These are phyloP conservation scores for Apodemus sylvaticus DNA, from an alignment of 2,113 vertebrate genomes.

Conservation along the genomic window DNA sequence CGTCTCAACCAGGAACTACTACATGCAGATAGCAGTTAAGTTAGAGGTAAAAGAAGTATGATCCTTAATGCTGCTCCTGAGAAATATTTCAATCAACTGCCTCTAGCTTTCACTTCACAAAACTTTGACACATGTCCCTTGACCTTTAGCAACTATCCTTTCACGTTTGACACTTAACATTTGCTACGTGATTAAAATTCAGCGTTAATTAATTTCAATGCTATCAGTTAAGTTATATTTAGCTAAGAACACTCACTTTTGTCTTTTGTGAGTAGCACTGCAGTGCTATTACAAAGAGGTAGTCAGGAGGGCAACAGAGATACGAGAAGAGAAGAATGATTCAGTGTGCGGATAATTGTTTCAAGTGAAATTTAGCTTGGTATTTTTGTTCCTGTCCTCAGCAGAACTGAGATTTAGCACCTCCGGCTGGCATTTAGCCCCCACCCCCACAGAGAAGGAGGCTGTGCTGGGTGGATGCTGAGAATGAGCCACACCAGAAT, in stretches of 20 bases:
- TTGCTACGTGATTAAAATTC: slow-evolving; percentile 78
- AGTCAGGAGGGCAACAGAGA: slow-evolving; percentile 81
- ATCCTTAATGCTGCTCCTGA: neutral
- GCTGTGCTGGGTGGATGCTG: slow-evolving; percentile 76
- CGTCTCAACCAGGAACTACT: neutral
- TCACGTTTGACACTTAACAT: slow-evolving; percentile 77
- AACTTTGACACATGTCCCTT: slow-evolving; percentile 78
- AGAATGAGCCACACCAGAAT: slow-evolving; percentile 75
- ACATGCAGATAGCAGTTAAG: neutral
- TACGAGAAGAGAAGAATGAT: slow-evolving; percentile 79
- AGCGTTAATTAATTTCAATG: slow-evolving; percentile 79
- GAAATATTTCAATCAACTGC: slow-evolving; percentile 36
- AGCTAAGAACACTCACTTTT: slow-evolving; percentile 80
- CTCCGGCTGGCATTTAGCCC: slow-evolving; percentile 79
- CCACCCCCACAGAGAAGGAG: slow-evolving; percentile 73
- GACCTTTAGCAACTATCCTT: slow-evolving; percentile 80
- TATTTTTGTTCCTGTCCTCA: slow-evolving; percentile 81
- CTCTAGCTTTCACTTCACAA: slow-evolving; percentile 54
- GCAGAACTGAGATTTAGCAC: slow-evolving; percentile 82
- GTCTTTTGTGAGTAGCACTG: slow-evolving; percentile 80
- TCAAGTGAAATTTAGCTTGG: slow-evolving; percentile 77
- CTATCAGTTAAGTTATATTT: slow-evolving; percentile 80
- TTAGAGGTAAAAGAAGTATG: neutral
- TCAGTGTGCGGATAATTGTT: slow-evolving; percentile 81
- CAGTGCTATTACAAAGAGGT: slow-evolving; percentile 79